Evolutionary conservation across 53 echinoderm and acorn worm genomes (phyloP), one percentile per base, ranked within the genome.

Genomic region (Luidia sarsii): DNA sequence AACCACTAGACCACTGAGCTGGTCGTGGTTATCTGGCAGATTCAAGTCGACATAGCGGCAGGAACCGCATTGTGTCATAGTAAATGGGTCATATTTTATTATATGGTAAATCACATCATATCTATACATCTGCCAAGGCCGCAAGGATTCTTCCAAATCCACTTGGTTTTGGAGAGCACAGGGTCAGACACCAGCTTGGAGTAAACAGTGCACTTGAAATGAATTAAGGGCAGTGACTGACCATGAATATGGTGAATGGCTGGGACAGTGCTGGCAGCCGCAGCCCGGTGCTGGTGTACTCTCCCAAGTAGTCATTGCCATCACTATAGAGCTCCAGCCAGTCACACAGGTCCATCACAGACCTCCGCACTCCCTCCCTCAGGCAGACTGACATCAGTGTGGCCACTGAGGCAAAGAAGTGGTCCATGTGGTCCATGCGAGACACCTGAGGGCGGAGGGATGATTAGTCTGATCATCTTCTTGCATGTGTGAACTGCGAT

Each of bases 191-290:
- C 13, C 11, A 48, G 18, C 11, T 48, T 48, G 49, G 18, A 48
- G 18, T 18, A 48, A 14, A 48, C 49, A 13, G 11, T 48, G 11
- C 18, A 13, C 18, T 48, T 48, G 18, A 48, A 48, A 18, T 48
- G 49, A 18, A 18, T 18, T 48, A 48, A 48, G 18, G 18, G 27
- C 57, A 24, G n/a, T 21, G 20, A 38, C 82, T 81, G 87, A 93
- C 97, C 97, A 97, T 93, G 84, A 94, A 97, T 63, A 97, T 86
- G 32, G 91, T 93, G 67, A 97, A 85, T 20, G 92, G 93, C 28
- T 94, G 97, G 31, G 75, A 83, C 34, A 91, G 64, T 29, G 77
- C 77, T 22, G 97, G 93, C 21, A 97, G 80, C 32, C 91, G 65
- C 33, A 90, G 84, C 13, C 81, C 39, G 39, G 86, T 81, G 41